Evolutionary conservation across 2,888 invertebrate genomes (phyloP), one percentile per base, ranked within the genome.

Genomic region (Malthinus flaveolus): DNA sequence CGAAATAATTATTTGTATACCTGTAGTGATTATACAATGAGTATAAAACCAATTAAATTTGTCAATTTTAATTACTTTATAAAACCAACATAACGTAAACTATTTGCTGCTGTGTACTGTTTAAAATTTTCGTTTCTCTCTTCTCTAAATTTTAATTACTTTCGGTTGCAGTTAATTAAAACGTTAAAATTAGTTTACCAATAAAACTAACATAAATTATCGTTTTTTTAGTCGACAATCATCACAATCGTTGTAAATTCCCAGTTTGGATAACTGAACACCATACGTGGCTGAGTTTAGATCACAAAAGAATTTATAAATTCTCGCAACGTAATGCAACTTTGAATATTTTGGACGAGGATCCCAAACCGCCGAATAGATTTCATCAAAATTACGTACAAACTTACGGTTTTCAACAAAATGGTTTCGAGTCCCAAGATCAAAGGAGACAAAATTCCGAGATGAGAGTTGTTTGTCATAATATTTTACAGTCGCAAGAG

Each of bases 251-350:
- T 59, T 92, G 92, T 76, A 88, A 88, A 72, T 91, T 90, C 77
- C 91, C 91, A 0, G 75, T 81, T 8, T 92, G 91, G 91, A 85
- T 91, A 61, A 87, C 88, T 63, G 85, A 87, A 52, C 90, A 90
- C 71, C 89, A 89, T 77, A 88, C 88, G 67, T 92, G 91, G 92
- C 85, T 87, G 76, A 88, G 89, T 57, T 77, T 92, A 57, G 90
- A 91, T 71, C 88, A 89, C 68, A 81, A 84, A 13, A 86, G 85
- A 72, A 86, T 84, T 59, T 90, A 88, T 78, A 88, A 87, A 69
- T 89, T 90, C 73, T 88, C 88, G 10, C 87, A 85, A 60, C 84
- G 86, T 67, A 89, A 90, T 69, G 88, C 89, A 0, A 89, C 89
- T 1, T 80, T 90, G 52, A 77, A 77, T 53, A 78, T 79, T 15